Base-by-base conservation (phyloP, 2,888 invertebrate species). In the Oxycera nigricornis region DNA sequence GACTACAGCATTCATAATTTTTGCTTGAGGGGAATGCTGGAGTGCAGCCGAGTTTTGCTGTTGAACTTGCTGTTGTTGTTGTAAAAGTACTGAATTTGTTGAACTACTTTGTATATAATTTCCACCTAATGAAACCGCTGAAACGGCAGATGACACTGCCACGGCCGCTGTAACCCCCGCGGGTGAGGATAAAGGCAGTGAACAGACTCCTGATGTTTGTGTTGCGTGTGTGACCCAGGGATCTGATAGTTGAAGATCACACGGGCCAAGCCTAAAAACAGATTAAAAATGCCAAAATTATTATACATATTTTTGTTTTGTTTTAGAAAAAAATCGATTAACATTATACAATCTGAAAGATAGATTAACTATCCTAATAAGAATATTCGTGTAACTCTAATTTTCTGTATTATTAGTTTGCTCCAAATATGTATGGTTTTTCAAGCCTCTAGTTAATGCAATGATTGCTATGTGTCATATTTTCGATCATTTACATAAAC, bases 261-360 rank as follows among this genome's bases (percentile, higher is more conserved):
- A 92, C 90, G 94, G 93, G 90, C 93, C 92, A 90, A 93, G 91
- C 92, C 94, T 94, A 89, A 80, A 91, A 91, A 77, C 0, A 46
- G 22, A 41, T 41, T 46, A 72, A n/a, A 73, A 28, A 65, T 35
- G 26, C n/a, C n/a, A n/a, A n/a, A n/a, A n/a, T n/a, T n/a, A n/a
- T n/a, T n/a, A n/a, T n/a, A n/a, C n/a, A n/a, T n/a, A n/a, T n/a
- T n/a, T n/a, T n/a, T n/a, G n/a, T n/a, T n/a, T n/a, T n/a, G n/a
- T n/a, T n/a, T n/a, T n/a, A n/a, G n/a, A n/a, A n/a, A n/a, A n/a
- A n/a, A n/a, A n/a, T n/a, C n/a, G n/a, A n/a, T n/a, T n/a, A n/a
- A n/a, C n/a, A n/a, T n/a, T n/a, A n/a, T n/a, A n/a, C n/a, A n/a
- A n/a, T n/a, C n/a, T n/a, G n/a, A n/a, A n/a, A n/a, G n/a, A n/a